These are phyloP conservation scores for Octodon degus DNA, from an alignment of 2,113 vertebrate species.

Conservation along the genomic window DNA sequence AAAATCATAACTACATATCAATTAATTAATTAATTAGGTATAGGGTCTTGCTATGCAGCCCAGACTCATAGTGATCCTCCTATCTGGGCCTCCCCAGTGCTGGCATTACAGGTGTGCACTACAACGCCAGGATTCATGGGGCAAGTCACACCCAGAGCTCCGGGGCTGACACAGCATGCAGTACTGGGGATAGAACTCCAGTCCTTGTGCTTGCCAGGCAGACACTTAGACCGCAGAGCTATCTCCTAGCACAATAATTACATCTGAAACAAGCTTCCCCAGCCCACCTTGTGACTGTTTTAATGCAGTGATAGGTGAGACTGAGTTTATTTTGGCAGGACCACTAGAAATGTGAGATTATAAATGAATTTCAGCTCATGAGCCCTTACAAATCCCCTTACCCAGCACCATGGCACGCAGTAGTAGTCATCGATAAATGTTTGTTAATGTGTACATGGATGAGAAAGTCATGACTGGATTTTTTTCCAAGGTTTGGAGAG, in stretches of 20 bases:
- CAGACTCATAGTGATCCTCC: too few relatives aligned
- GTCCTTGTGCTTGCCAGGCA: too few relatives aligned
- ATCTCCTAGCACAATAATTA: background rate
- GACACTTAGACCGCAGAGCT: too few relatives aligned
- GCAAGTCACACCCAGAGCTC: too few relatives aligned
- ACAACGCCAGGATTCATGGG: too few relatives aligned
- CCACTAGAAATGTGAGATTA: slow-evolving; percentile 15
- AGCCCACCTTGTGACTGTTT: background rate
- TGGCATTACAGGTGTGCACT: too few relatives aligned
- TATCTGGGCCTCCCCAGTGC: too few relatives aligned
- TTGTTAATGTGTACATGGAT: background rate
- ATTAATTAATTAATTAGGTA: too few relatives aligned
- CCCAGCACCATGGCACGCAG: background rate
- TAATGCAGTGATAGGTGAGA: background rate
- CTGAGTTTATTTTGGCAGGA: background rate
- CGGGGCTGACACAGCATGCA: too few relatives aligned
- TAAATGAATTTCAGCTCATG: background rate
- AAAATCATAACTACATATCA: background rate
- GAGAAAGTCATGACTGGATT: background rate
- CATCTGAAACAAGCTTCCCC: background rate
- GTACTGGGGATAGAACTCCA: too few relatives aligned
- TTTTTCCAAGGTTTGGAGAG: background rate
- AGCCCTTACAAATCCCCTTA: background rate
- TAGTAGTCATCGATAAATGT: background rate
- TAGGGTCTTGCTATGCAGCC: too few relatives aligned